Evolutionary conservation across 2,797 vertebrate genomes (phyloP).

Genomic region (Crypturellus tataupa): DNA sequence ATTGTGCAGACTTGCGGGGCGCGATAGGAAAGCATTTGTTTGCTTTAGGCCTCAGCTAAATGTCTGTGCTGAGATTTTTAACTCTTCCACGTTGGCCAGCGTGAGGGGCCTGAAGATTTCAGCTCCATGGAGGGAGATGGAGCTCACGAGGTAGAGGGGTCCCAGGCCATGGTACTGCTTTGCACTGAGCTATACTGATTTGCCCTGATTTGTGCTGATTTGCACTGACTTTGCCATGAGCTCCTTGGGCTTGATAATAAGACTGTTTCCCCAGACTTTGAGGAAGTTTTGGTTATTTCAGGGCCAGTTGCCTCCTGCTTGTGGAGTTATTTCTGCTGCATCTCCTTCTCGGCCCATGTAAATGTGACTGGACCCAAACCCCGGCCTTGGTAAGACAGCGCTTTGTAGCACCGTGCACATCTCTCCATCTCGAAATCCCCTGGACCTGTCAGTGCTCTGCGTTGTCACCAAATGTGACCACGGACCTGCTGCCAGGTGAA

Average conservation of each 20-base stretch:
- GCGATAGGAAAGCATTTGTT: background rate
- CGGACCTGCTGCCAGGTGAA: background rate
- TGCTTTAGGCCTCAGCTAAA: background rate
- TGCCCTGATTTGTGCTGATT: no score
- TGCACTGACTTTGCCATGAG: background rate
- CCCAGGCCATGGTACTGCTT: rapidly evolving
- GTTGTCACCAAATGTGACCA: background rate
- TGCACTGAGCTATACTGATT: no score
- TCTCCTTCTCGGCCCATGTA: background rate
- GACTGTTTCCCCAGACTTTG: background rate
- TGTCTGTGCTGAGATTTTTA: background rate
- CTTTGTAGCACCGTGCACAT: background rate
- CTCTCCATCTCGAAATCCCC: background rate
- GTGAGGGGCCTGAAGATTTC: background rate
- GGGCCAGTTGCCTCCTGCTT: background rate
- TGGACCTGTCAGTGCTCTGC: background rate
- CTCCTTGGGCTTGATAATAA: background rate
- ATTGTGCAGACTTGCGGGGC: background rate
- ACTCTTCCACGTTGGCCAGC: background rate
- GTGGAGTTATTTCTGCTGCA: background rate
- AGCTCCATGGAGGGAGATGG: background rate
- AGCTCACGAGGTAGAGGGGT: background rate
- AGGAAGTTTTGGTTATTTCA: background rate
- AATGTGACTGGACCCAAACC: background rate
- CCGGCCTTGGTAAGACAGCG: background rate